A percentile compares a stretch with the other conserved stretches of the same genome.
Evolutionary conservation across 2,113 vertebrate genomes (phyloP).

Genomic region (Ammodytes marinus): DNA sequence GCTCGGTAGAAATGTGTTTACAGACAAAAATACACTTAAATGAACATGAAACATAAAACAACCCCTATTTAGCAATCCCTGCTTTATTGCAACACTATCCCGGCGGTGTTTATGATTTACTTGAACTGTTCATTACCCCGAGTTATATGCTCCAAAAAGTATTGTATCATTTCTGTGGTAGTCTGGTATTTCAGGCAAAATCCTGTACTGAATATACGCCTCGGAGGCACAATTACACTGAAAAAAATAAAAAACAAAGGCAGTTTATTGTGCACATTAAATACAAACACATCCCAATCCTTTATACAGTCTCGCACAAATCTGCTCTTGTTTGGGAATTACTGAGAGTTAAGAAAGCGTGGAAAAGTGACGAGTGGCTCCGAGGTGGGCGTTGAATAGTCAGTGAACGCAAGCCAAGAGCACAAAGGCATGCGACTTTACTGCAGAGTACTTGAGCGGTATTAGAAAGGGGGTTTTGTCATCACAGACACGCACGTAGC

Average conservation of each 20-base stretch:
- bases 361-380: conserved; percentile 64
- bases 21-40: background rate
- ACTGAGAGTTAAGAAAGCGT: conserved; percentile 37
- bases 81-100: background rate
- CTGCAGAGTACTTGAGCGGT: conserved; percentile 25
- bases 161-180: conserved; percentile 13
- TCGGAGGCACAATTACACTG: conserved; percentile 63
- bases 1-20: conserved; percentile 22
- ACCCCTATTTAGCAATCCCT: background rate
- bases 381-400: conserved; percentile 55
- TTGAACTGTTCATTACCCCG: conserved; percentile 25
- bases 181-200: background rate
- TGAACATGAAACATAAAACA: background rate
- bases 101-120: conserved; percentile 14
- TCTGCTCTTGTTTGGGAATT: conserved; percentile 56
- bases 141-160: conserved; percentile 36
- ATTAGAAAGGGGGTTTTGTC: background rate
- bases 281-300: conserved; percentile 21
- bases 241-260: conserved; percentile 50
- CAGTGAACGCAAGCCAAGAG: conserved; percentile 26
- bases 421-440: conserved; percentile 27
- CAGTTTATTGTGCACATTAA: conserved; percentile 27
- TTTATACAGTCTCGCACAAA: conserved; percentile 45
- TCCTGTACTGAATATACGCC: background rate
- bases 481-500: background rate